These are phyloP conservation scores for Apus apus DNA, from an alignment of 2,113 vertebrate species.

Conservation along the genomic window DNA sequence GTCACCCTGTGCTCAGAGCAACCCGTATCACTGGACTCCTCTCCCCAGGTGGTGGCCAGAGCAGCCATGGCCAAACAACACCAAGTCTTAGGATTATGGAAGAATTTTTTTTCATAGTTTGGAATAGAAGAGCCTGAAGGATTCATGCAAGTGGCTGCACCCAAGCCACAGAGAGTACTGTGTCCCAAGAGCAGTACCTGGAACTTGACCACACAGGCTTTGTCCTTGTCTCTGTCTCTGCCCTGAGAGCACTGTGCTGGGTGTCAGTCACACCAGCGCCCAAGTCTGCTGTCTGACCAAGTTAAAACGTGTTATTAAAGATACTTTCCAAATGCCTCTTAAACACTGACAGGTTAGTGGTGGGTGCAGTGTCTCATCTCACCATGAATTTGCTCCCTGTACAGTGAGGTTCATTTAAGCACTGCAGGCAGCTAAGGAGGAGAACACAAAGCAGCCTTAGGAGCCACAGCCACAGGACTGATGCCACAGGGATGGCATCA, in stretches of 20 bases:
- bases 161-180: neutral
- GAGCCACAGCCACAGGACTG: neutral
- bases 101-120: neutral
- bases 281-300: neutral
- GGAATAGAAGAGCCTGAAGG: neutral
- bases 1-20: neutral
- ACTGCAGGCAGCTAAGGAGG: neutral
- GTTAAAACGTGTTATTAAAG: neutral
- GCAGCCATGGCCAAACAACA: neutral
- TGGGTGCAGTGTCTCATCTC: neutral
- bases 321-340: neutral
- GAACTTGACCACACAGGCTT: neutral
- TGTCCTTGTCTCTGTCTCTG: neutral
- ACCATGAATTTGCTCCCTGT: fast-evolving
- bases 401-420: fast-evolving
- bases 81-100: neutral
- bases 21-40: fast-evolving
- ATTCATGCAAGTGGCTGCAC: neutral
- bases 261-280: neutral
- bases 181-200: neutral
- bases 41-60: neutral
- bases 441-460: neutral
- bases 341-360: neutral
- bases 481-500: neutral
- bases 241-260: neutral